A percentile compares a stretch with the other conserved stretches of the same genome.
Evolutionary conservation across 2,113 vertebrate species (phyloP).

Genomic region (Uria aalge): DNA sequence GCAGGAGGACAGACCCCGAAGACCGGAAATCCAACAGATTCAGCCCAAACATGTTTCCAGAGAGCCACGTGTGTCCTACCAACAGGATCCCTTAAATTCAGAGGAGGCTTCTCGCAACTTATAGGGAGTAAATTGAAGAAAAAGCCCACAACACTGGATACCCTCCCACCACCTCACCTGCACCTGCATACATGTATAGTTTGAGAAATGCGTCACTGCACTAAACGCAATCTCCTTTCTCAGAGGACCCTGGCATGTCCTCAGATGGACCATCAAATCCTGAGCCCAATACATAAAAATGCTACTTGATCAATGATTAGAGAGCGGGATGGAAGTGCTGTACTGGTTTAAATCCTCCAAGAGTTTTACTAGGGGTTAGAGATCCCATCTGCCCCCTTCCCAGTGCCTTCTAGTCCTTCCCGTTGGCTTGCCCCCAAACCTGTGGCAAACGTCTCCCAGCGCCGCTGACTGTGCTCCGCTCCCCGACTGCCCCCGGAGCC

Average conservation of each 20-base stretch:
- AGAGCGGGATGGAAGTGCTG: neutral
- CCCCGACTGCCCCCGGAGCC: slow-evolving; percentile 72
- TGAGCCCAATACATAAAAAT: neutral
- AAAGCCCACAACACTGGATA: neutral
- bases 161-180: neutral
- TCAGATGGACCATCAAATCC: neutral
- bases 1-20: neutral
- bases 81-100: neutral
- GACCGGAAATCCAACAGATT: neutral
- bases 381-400: neutral
- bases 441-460: slow-evolving; percentile 45
- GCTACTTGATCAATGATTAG: neutral
- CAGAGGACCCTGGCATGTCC: neutral
- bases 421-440: neutral
- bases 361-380: neutral
- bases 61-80: accelerated
- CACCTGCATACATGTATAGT: accelerated
- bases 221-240: neutral
- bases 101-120: neutral
- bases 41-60: neutral
- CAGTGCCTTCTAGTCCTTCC: neutral
- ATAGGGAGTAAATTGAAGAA: neutral
- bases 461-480: slow-evolving; percentile 48
- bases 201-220: neutral
- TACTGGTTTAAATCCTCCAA: neutral